Evolutionary conservation across 2,888 invertebrate genomes (phyloP), one percentile per base, ranked within the genome.

Genomic region (Drosophila testacea): DNA sequence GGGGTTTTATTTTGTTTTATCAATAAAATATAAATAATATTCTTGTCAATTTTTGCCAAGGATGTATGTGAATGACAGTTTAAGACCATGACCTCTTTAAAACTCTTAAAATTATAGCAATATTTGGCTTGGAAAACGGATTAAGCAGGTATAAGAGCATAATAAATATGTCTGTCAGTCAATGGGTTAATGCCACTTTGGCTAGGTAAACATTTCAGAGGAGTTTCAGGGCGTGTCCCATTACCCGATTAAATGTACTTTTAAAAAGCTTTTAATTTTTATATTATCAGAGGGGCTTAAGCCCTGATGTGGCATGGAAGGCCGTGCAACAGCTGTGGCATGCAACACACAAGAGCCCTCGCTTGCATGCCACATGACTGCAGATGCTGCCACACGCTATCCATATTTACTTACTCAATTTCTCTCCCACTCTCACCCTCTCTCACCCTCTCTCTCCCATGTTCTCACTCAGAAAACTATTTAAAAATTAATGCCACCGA

Each of bases 401-500:
- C 34, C 30, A 10, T 47, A 13, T 47, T 47, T 16, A 32, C 46
- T 55, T 9, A 32, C 42, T 11, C 16, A 16, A 16, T 1, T 16
- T 27, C 13, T 22, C 4, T 3, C 4, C 9, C 22, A 6, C n/a
- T 6, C 4, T 9, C 16, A 13, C 42, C n/a, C 6, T 22, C 4
- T 3, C 4, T 6, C 22, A 6, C n/a, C 4, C 4, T 9, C 16
- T 10, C 42, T 10, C 6, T 4, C 30, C 4, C n/a, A 16, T 38
- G 16, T 2, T 9, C 39, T 41, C 9, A 16, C 22, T 34, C 39
- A 47, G 61, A 64, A 65, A 83, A 75, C 81, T 73, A 66, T 86
- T 88, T 85, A 88, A 88, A 80, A 88, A 86, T 81, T 70, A 86
- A 88, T 78, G 69, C 76, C 48, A 50, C 56, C 64, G 68, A 86